A percentile compares a stretch with the other conserved stretches of the same genome.
phyloP scores from a whole-genome alignment of 2,888 invertebrate genomes.

The Amiota communis region DNA sequence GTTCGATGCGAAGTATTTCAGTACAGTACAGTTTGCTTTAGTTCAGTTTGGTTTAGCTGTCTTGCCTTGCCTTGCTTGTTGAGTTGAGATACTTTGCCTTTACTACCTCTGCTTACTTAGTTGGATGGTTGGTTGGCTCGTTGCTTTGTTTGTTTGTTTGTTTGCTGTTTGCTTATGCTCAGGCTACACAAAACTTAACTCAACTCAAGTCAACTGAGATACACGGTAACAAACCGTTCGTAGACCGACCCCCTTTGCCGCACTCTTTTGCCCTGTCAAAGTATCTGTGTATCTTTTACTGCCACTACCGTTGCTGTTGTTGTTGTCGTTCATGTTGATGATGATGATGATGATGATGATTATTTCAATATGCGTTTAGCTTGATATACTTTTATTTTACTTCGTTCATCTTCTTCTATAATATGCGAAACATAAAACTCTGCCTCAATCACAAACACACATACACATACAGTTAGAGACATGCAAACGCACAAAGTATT shows the following conservation, averaged over 20 bases:
- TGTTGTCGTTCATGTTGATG: neutral
- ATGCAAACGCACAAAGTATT: too few species aligned
- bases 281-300: neutral
- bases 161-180: too few species aligned
- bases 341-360: constrained; percentile 1
- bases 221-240: neutral
- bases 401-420: neutral
- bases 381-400: neutral
- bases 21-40: constrained; percentile 23
- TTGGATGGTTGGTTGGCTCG: neutral
- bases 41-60: constrained; percentile 12
- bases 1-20: constrained; percentile 17
- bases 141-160: too few species aligned
- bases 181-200: neutral
- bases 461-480: too few species aligned
- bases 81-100: neutral
- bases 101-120: neutral
- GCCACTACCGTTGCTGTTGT: neutral
- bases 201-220: constrained; percentile 1
- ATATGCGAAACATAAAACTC: constrained; percentile 3
- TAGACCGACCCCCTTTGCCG: neutral
- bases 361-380: constrained; percentile 25
- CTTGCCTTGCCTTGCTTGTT: neutral
- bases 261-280: too few species aligned
- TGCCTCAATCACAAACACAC: neutral